Evolutionary conservation across 2,888 invertebrate genomes (phyloP).

Genomic region (Trisateles emortualis): DNA sequence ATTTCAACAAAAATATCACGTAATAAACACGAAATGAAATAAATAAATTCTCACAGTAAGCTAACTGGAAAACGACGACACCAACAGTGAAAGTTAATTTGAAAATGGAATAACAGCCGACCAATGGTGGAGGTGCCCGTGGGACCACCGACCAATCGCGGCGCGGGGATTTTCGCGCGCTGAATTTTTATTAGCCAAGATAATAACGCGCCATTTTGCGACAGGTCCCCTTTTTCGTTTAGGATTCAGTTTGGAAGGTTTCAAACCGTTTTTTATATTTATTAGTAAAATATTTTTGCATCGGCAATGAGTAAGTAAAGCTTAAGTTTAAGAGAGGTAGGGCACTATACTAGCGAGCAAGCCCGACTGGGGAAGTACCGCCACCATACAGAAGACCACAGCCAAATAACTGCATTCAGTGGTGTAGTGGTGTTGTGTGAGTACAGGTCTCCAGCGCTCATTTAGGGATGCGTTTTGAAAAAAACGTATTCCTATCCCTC

Average conservation of each 20-base stretch:
- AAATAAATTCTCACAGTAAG: conserved; percentile 67
- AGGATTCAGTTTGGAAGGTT: conserved; percentile 41
- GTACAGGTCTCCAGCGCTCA: too few relatives aligned
- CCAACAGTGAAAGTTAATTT: conserved; percentile 86
- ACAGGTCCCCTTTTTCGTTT: conserved; percentile 77
- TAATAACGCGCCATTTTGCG: conserved; percentile 85
- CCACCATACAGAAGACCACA: too few relatives aligned
- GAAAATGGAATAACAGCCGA: conserved; percentile 83
- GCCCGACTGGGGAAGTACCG: too few relatives aligned
- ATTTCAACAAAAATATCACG: conserved; percentile 46
- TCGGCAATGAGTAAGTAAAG: too few relatives aligned
- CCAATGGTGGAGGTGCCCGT: conserved; percentile 74
- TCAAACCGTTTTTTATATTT: conserved; percentile 13
- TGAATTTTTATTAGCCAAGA: conserved; percentile 86
- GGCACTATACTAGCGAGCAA: too few relatives aligned
- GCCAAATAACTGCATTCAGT: too few relatives aligned
- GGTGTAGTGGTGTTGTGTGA: too few relatives aligned
- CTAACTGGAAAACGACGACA: conserved; percentile 74
- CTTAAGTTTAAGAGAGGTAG: too few relatives aligned
- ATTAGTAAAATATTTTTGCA: not conserved
- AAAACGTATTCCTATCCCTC: too few relatives aligned
- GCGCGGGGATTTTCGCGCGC: conserved; percentile 82
- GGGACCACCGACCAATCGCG: conserved; percentile 76
- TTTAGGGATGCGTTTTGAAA: too few relatives aligned
- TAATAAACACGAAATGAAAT: conserved; percentile 72